Evolutionary conservation across 2,888 invertebrate genomes (phyloP).

Genomic region (Ceriagrion tenellum): DNA sequence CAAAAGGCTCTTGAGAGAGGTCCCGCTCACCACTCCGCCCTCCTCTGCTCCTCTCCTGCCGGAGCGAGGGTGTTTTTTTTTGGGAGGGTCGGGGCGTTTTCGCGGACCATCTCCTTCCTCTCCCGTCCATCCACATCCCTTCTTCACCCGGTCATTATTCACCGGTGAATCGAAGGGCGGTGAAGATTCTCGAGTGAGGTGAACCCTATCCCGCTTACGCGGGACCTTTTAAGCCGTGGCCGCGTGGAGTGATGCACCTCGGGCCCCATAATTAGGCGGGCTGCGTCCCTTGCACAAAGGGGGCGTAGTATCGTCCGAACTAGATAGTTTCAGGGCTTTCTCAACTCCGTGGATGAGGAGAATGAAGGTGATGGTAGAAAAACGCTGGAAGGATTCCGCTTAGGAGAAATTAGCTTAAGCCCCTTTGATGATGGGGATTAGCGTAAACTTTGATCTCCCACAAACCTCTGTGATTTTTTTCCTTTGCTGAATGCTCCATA

Average conservation of each 20-base stretch:
- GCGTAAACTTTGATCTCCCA: too few relatives aligned
- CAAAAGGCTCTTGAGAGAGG: background rate
- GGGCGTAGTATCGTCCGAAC: background rate
- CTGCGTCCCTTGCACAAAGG: background rate
- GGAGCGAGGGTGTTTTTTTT: background rate
- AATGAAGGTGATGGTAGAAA: background rate
- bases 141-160: background rate
- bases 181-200: background rate
- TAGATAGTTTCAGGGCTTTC: background rate
- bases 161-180: slow-evolving; percentile 3
- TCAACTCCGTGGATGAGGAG: background rate
- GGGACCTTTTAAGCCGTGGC: background rate
- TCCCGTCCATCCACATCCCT: background rate
- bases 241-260: background rate
- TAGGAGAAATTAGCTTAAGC: background rate
- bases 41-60: background rate
- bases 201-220: background rate
- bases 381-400: background rate
- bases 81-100: background rate
- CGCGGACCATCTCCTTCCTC: background rate
- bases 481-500: too few relatives aligned
- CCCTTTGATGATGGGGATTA: too few relatives aligned
- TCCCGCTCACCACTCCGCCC: too few relatives aligned
- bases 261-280: slow-evolving; percentile 54
- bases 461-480: too few relatives aligned